Evolutionary conservation across 2,113 vertebrate genomes (phyloP), one percentile per base, ranked within the genome.

Genomic region (Ceyx cyanopectus): DNA sequence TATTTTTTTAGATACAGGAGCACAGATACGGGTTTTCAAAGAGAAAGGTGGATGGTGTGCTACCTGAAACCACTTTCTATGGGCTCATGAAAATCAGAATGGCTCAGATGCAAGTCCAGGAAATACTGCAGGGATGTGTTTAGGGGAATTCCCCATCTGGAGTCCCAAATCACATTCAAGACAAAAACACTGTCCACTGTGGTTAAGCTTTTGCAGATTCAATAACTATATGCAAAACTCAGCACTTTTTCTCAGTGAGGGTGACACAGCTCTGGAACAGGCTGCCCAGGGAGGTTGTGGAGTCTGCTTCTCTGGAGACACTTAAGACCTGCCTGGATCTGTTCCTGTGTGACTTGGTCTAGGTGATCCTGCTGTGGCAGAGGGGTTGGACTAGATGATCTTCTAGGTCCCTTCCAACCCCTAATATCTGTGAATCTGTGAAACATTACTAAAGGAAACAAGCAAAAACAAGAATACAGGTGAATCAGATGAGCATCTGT

Each of bases 111-210:
- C 30, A 83, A 43, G 37, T 30, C 43, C 45, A n/a, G 76, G 58
- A 84, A 88, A n/a, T 62, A 32, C 0, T 78, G 43, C 21, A n/a
- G 58, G 27, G 32, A 9, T 4, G 5, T 66, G 37, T 62, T 77
- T n/a, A 74, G 57, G 54, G 23, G 6, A 73, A 40, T 11, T 41
- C 41, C 27, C 2, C 5, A 5, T 56, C 16, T 83, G 61, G 48
- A 77, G 27, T 67, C 43, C 53, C 81, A 32, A 92, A 40, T 15
- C 30, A 29, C 22, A 14, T 5, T 50, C 15, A 56, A 73, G 62
- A 18, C 1, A 6, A 7, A 0, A 5, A 4, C 1, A 0, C 19
- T 78, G 10, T 54, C 29, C 14, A 21, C 32, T 67, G 51, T 50
- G 51, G 30, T 50, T 23, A 69, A 29, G n/a, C 30, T 74, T 58